Evolutionary conservation across 1,140 invertebrate species (phyloP), one percentile per base, ranked within the genome.

Genomic region (Microplitis demolitor): DNA sequence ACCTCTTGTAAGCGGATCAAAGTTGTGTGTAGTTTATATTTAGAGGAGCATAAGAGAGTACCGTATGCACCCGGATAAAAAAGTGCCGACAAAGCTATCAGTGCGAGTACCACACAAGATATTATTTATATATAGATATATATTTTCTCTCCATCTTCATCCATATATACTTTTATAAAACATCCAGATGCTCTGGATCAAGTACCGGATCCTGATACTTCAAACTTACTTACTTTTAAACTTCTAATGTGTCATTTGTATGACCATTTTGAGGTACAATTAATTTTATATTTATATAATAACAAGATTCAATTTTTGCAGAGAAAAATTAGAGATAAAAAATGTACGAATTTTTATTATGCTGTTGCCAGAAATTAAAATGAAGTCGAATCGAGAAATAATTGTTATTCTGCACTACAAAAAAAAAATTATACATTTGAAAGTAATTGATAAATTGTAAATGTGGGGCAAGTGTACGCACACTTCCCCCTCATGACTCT

Each of bases 11-110:
- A 79, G 76, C 76, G 77, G 77, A 73, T 78, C 69, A 77, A 53
- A 70, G 78, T 76, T n/a, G 24, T 24, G 24, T 56, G 39, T 24
- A 13, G 6, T n/a, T 56, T 24, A 16, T 14, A 61, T 33, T 76
- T 78, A 78, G 69, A 53, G 76, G 76, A 74, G 77, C 73, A 69
- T 77, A 77, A 69, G 70, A 69, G 76, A 11, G 39, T 45, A 45
- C 39, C 6, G 39, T 45, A 45, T 45, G 39, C 39, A 45, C 39
- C 39, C 76, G 76, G 75, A 71, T 24, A 24, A 24, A 79, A 71
- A 62, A 71, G 54, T 77, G 74, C 79, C 79, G 79, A 80, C 79
- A 80, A 80, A 80, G 79, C 78, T 80, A 80, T 79, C 78, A 79
- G 71, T 73, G 14, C 16, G 14, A 24, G 56, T 58, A 58, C 14